A percentile compares a stretch with the other conserved stretches of the same genome.
These are phyloP conservation scores for Erebia palarica DNA, from an alignment of 2,888 invertebrate genomes.

Conservation along the genomic window DNA sequence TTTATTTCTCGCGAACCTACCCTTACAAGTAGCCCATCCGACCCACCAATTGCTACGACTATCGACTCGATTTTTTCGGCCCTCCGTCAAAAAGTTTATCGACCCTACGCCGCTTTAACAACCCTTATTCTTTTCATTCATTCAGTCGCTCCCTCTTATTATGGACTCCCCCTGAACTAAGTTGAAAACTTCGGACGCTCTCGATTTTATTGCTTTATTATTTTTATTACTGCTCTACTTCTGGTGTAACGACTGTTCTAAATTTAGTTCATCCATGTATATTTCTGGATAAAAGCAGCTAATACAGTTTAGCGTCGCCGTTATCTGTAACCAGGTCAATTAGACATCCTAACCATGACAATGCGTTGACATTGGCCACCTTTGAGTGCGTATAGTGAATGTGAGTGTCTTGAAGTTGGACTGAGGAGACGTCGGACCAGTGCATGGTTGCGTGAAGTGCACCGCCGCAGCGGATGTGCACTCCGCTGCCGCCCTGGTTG, in stretches of 20 bases:
- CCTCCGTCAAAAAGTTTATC: conserved; percentile 67
- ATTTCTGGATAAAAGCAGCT: neutral
- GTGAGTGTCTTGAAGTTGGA: conserved; percentile 51
- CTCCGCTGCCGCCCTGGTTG: conserved; percentile 76
- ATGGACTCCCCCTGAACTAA: conserved; percentile 80
- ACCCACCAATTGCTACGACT: conserved; percentile 34
- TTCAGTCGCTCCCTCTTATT: conserved; percentile 78
- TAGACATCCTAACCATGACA: conserved; percentile 69
- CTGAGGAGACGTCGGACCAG: conserved; percentile 39
- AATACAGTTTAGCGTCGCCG: conserved; percentile 57
- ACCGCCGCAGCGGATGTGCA: conserved; percentile 76
- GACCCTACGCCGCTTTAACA: conserved; percentile 75
- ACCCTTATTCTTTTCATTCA: conserved; percentile 75
- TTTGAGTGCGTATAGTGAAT: conserved; percentile 62
- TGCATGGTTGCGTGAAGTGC: conserved; percentile 51
- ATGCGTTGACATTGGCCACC: conserved; percentile 68
- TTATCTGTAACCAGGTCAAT: conserved; percentile 69
- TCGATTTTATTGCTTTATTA: conserved; percentile 69
- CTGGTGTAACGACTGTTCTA: conserved; percentile 3
- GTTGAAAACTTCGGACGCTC: conserved; percentile 66
- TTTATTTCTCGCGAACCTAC: conserved; percentile 66
- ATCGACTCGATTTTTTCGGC: conserved; percentile 43
- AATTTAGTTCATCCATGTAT: neutral
- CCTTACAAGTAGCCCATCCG: conserved; percentile 59
- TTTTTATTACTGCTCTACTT: conserved; percentile 50